These are phyloP conservation scores for Poecile montanus DNA, from an alignment of 2,797 vertebrate species.

Conservation along the genomic window DNA sequence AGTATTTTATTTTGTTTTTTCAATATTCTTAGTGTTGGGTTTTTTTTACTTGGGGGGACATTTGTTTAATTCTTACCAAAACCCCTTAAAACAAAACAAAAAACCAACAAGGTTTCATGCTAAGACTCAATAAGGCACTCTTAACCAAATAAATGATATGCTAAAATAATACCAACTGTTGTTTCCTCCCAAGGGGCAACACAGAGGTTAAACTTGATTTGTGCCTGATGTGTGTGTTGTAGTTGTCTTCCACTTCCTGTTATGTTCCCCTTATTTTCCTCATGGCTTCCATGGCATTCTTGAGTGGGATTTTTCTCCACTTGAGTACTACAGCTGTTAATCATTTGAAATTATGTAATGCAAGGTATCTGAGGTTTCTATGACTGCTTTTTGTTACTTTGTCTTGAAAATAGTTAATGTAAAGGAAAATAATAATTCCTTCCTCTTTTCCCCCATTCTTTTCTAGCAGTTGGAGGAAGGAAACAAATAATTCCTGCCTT, in stretches of 20 bases:
- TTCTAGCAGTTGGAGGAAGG: not conserved
- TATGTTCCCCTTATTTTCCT: not conserved
- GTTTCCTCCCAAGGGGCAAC: not conserved
- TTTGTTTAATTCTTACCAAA: not conserved
- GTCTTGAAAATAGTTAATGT: not conserved
- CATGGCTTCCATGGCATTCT: not conserved
- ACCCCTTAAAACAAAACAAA: not conserved
- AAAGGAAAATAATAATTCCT: not conserved
- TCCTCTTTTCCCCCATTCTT: not conserved
- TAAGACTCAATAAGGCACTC: not conserved
- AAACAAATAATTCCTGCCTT: not conserved
- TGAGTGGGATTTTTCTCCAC: not conserved
- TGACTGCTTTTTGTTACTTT: not conserved
- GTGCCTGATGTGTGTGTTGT: not conserved
- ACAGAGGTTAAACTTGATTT: not conserved
- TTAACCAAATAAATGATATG: not conserved
- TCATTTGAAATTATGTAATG: not conserved
- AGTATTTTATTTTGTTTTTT: not conserved
- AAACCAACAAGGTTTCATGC: not conserved
- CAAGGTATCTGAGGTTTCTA: not conserved
- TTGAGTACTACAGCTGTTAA: not conserved
- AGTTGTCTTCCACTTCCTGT: not conserved
- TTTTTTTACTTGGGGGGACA: fast-evolving
- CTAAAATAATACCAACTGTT: not conserved
- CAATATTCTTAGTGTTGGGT: not conserved